These are phyloP conservation scores for Bubo blakistoni DNA, from an alignment of 2,113 vertebrate species.

Conservation along the genomic window DNA sequence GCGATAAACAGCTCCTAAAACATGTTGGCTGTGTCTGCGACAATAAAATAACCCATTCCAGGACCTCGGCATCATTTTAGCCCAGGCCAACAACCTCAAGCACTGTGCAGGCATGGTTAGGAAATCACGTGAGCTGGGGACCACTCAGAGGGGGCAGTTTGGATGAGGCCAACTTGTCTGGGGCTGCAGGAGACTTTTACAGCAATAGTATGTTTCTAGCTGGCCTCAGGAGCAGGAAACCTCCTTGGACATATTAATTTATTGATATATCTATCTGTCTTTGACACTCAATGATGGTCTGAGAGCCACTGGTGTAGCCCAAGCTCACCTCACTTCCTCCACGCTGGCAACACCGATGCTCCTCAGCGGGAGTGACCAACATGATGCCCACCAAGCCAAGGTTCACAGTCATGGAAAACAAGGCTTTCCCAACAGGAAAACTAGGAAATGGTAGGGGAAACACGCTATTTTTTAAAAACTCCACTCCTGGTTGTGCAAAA, in stretches of 20 bases:
- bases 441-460: not conserved
- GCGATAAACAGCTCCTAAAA: not conserved
- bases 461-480: fast-evolving
- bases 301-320: not conserved
- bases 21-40: fast-evolving
- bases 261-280: not conserved
- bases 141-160: not conserved
- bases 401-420: not conserved
- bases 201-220: not conserved
- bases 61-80: not conserved
- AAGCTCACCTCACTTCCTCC: not conserved
- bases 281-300: not conserved
- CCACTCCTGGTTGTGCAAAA: not conserved
- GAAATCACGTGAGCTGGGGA: not conserved
- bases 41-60: not conserved
- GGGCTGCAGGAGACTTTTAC: not conserved
- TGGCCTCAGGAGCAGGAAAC: not conserved
- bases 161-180: not conserved
- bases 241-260: not conserved
- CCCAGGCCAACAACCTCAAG: not conserved
- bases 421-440: not conserved
- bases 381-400: not conserved
- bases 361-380: fast-evolving
- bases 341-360: fast-evolving
- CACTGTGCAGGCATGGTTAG: not conserved